These are phyloP conservation scores for Melinaea marsaeus DNA, from an alignment of 2,888 invertebrate species.

Conservation along the genomic window DNA sequence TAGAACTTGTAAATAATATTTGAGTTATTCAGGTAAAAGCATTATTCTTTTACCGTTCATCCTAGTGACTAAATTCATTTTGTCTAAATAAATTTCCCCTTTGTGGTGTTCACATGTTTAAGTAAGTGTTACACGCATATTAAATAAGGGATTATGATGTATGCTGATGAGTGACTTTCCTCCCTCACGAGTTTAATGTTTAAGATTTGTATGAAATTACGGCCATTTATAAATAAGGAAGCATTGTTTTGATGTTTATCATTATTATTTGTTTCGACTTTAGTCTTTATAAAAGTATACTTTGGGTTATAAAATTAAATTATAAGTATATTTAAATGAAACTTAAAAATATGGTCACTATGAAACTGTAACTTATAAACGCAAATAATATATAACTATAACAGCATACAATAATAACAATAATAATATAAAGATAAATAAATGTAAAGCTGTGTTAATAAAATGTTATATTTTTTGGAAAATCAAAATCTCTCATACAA, in stretches of 20 bases:
- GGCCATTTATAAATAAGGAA: not conserved
- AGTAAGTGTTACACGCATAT: slow-evolving; percentile 8
- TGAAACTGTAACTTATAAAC: no score
- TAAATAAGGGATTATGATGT: slow-evolving; percentile 8
- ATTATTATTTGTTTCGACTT: not conserved
- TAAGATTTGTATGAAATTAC: slow-evolving; percentile 4
- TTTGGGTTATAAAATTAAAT: no score
- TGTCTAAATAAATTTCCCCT: slow-evolving; percentile 1
- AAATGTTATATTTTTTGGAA: no score
- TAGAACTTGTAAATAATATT: not conserved
- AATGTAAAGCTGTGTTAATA: no score
- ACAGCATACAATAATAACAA: no score
- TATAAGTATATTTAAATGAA: no score
- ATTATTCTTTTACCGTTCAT: not conserved
- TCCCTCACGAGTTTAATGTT: slow-evolving; percentile 5
- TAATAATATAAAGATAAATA: no score
- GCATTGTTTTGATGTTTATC: not conserved
- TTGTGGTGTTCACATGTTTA: slow-evolving; percentile 5
- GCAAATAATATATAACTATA: no score
- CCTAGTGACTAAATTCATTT: slow-evolving; percentile 3
- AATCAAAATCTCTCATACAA: no score
- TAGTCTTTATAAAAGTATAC: no score
- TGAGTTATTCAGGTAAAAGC: not conserved
- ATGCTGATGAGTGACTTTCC: slow-evolving; percentile 4
- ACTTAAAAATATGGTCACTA: no score